Evolutionary conservation across 2,113 vertebrate species (phyloP).

Genomic region (Promerops cafer): DNA sequence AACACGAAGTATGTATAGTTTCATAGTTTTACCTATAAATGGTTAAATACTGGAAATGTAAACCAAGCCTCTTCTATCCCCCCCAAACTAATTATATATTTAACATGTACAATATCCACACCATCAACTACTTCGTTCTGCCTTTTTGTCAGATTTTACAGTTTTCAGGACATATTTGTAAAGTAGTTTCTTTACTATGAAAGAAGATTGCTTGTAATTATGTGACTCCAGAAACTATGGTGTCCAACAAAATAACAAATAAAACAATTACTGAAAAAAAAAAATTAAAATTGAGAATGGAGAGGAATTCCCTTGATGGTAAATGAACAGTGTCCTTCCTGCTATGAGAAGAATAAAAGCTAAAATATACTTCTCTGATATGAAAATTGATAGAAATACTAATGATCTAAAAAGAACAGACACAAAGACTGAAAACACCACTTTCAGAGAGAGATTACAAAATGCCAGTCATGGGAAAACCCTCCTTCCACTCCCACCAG

Average conservation of each 20-base stretch:
- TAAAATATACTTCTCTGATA: neutral
- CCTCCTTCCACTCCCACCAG: neutral
- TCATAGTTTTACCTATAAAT: neutral
- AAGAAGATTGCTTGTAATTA: neutral
- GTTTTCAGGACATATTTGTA: neutral
- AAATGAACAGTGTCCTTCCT: neutral
- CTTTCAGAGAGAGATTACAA: neutral
- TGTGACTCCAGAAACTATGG: neutral
- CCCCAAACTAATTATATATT: neutral
- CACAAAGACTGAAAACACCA: neutral
- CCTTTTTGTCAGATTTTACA: neutral
- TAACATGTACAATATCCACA: neutral
- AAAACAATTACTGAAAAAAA: neutral
- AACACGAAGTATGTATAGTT: neutral
- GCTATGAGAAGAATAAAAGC: neutral
- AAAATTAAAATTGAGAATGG: neutral
- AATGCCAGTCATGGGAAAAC: conserved; percentile 22
- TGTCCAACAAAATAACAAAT: neutral
- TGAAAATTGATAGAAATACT: neutral
- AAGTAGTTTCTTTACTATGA: neutral
- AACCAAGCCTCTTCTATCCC: neutral
- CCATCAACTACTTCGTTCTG: neutral
- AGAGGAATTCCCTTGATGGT: neutral
- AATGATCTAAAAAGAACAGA: neutral
- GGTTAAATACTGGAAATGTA: neutral